phyloP scores from a whole-genome alignment of 2,888 invertebrate genomes.

The Cephus nigrinus region DNA sequence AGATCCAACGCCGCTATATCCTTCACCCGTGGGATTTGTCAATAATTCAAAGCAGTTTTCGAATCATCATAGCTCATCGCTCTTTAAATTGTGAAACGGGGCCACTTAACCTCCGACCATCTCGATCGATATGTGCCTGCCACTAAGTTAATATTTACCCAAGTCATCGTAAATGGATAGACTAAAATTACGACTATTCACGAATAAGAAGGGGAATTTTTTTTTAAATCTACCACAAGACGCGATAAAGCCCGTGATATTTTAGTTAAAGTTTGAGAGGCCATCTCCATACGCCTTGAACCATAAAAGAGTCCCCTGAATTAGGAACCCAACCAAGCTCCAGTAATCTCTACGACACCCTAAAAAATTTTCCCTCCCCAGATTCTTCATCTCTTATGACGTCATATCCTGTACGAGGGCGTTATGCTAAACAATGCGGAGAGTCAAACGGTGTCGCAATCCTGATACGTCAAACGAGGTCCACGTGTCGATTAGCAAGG shows the following conservation, averaged over 20 bases:
- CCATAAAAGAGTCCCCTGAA: neutral
- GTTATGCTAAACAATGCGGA: neutral
- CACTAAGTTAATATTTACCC: neutral
- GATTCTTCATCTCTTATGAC: neutral
- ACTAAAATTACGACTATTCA: neutral
- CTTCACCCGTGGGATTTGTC: neutral
- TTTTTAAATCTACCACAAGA: neutral
- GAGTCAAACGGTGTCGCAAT: neutral
- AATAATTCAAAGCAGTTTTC: neutral
- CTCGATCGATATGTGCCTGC: neutral
- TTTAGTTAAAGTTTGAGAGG: neutral
- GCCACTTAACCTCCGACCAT: neutral
- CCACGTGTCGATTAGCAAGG: neutral
- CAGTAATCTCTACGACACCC: neutral
- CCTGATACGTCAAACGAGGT: neutral
- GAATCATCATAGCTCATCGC: neutral
- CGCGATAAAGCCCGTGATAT: neutral
- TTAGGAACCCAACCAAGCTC: neutral
- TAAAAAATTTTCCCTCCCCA: neutral
- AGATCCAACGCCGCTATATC: neutral
- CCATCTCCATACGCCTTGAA: neutral
- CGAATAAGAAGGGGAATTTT: too few species aligned
- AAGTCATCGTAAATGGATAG: neutral
- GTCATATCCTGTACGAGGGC: neutral
- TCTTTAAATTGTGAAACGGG: neutral